Evolutionary conservation across 2,888 invertebrate species (phyloP), one percentile per base, ranked within the genome.

Genomic region (Hemithea aestivaria): DNA sequence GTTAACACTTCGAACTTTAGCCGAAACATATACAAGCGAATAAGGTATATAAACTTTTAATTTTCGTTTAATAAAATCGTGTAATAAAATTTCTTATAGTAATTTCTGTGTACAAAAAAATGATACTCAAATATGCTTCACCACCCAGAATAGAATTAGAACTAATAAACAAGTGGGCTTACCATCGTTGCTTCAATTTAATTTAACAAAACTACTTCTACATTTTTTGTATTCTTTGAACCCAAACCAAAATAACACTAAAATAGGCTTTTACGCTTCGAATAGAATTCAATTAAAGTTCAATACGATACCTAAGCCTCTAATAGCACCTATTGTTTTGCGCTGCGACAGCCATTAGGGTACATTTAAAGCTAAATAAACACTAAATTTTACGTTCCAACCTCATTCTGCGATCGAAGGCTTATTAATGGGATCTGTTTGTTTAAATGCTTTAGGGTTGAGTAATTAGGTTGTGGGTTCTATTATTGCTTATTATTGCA

Each of bases 281-380:
- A 27, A 27, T 21, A 2, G 22, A 22, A 34, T 38, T 28, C 28
- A 35, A 32, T 41, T 33, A 23, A 24, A 27, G 10, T 29, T 39
- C 25, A 27, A 24, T 33, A 11, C 16, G 6, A 27, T 35, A 10
- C n/a, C 24, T 12, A 32, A 20, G 33, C 25, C 9, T 11, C 35
- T 46, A 46, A 42, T 37, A 31, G 31, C 26, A 10, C 8, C 35
- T 10, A 43, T 47, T 43, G 43, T 47, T 27, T 35, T 28, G 10
- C 7, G 32, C 20, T 10, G 30, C 22, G 31, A 34, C 21, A 35
- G 25, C 44, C 25, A 40, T 45, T 40, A 40, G 7, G 22, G 8
- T 20, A 29, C 27, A 31, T 42, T 46, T 29, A 20, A 27, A 34
- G 29, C 27, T 26, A 25, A 46, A 42, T 36, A 33, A 27, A 36